These are phyloP conservation scores for Prolemur simus DNA, from an alignment of 2,113 vertebrate genomes.

Conservation along the genomic window DNA sequence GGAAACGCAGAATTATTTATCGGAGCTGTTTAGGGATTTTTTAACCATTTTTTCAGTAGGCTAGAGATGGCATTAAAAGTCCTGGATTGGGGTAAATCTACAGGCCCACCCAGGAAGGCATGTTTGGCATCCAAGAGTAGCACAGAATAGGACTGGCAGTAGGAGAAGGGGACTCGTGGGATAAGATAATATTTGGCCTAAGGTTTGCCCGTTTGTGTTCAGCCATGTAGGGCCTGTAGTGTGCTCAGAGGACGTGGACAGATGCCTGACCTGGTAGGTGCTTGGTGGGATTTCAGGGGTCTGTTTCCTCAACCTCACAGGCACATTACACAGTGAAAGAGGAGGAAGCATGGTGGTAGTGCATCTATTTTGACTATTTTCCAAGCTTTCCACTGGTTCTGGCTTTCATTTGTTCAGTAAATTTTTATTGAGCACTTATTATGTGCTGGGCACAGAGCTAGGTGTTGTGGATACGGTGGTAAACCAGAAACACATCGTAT, in stretches of 20 bases:
- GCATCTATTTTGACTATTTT: neutral
- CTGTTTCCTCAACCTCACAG: conserved; percentile 7
- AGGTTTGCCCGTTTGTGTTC: neutral
- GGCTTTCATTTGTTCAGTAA: neutral
- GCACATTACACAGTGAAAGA: neutral
- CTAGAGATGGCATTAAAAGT: conserved; percentile 47
- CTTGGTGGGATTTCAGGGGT: neutral
- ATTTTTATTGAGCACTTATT: conserved; percentile 50
- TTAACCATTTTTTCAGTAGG: conserved; percentile 6
- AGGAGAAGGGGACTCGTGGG: neutral
- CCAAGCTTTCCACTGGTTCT: neutral
- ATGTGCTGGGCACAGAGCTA: neutral
- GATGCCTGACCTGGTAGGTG: neutral
- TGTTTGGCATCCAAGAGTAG: neutral
- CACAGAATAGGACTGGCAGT: neutral
- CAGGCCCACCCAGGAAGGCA: neutral
- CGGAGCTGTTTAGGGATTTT: neutral
- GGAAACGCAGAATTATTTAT: neutral
- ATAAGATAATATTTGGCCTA: neutral
- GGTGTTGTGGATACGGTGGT: neutral
- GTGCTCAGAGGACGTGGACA: neutral
- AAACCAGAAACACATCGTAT: neutral
- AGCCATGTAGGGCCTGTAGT: neutral
- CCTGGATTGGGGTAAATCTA: neutral
- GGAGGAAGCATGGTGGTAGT: neutral